A percentile compares a stretch with the other conserved stretches of the same genome.
Evolutionary conservation across 2,113 vertebrate species (phyloP).

Genomic region (Zapus hudsonius): DNA sequence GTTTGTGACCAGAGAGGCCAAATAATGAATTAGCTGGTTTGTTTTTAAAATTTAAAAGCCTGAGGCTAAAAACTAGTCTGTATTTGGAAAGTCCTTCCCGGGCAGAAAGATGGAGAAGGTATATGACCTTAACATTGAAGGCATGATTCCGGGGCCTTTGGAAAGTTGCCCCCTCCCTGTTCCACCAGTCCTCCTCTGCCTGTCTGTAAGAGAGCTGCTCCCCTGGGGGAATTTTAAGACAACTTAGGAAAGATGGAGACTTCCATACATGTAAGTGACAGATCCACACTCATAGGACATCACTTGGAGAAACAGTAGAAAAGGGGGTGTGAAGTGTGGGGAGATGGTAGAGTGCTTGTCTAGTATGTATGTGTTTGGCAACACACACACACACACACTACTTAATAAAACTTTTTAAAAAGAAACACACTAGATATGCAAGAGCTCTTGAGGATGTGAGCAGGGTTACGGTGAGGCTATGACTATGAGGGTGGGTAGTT

Average conservation of each 20-base stretch:
- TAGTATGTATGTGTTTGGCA: neutral
- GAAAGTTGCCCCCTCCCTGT: neutral
- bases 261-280: neutral
- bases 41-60: conserved; percentile 5
- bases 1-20: neutral
- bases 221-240: neutral
- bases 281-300: neutral
- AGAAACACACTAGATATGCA: neutral
- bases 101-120: neutral
- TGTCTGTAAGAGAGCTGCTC: neutral
- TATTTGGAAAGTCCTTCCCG: conserved; percentile 14
- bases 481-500: no score
- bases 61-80: neutral
- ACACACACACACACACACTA: neutral
- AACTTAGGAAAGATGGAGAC: neutral
- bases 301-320: neutral
- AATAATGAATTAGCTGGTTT: neutral
- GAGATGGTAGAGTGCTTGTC: neutral
- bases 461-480: no score
- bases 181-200: neutral
- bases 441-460: neutral
- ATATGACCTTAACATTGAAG: neutral
- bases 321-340: no score
- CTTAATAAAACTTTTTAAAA: neutral
- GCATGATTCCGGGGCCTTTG: neutral